These are phyloP conservation scores for Macropus fuliginosus DNA, from an alignment of 2,797 vertebrate species.

Conservation along the genomic window DNA sequence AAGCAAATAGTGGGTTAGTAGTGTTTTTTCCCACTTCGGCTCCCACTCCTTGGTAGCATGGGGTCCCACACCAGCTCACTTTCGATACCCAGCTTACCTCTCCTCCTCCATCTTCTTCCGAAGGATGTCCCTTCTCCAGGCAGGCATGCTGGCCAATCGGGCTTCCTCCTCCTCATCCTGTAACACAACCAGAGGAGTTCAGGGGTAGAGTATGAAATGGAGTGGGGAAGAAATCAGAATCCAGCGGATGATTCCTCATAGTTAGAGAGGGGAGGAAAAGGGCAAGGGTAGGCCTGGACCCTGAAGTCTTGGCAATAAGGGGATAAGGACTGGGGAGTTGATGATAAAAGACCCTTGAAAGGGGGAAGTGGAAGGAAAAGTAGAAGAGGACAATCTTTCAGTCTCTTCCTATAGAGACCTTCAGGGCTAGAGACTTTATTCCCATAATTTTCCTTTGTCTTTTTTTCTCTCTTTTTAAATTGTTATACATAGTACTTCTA, in stretches of 20 bases:
- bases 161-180: conserved; percentile 93
- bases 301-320: background rate
- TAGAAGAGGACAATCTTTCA: background rate
- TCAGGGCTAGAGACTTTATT: background rate
- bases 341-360: background rate
- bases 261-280: background rate
- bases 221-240: background rate
- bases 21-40: background rate
- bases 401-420: background rate
- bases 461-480: background rate
- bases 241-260: background rate
- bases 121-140: conserved; percentile 98
- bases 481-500: background rate
- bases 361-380: background rate
- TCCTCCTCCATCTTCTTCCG: conserved; percentile 98
- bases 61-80: background rate
- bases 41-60: background rate
- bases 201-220: background rate
- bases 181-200: conserved; percentile 69
- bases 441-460: background rate
- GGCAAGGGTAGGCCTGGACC: background rate
- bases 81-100: conserved; percentile 86
- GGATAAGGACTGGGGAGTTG: background rate
- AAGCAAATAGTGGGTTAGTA: conserved; percentile 49
- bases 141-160: conserved; percentile 94